A percentile compares a stretch with the other conserved stretches of the same genome.
Evolutionary conservation across 1,140 invertebrate species (phyloP).

Genomic region (Copidosoma floridanum): DNA sequence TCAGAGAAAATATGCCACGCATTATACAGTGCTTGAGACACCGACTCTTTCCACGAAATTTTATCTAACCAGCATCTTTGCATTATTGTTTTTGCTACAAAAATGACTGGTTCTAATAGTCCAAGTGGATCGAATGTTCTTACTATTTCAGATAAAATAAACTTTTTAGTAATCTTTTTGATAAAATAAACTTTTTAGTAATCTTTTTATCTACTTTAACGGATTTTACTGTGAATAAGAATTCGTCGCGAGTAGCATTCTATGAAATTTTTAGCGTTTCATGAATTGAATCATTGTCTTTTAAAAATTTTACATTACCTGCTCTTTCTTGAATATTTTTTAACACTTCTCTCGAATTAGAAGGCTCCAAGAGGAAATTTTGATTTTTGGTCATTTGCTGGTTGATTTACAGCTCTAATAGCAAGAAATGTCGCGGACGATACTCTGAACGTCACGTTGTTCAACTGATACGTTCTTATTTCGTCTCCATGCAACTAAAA

Average conservation of each 20-base stretch:
- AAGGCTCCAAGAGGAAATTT: too few relatives aligned
- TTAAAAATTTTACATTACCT: too few relatives aligned
- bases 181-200: too few relatives aligned
- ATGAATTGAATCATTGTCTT: too few relatives aligned
- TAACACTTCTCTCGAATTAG: too few relatives aligned
- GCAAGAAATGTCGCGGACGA: too few relatives aligned
- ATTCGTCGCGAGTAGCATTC: background rate
- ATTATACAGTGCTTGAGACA: constrained; percentile 49
- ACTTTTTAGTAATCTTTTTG: too few relatives aligned
- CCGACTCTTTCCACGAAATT: constrained; percentile 31
- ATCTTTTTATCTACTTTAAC: background rate
- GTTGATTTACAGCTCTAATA: too few relatives aligned
- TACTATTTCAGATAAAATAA: background rate
- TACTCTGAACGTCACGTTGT: too few relatives aligned
- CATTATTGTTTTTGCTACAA: constrained; percentile 14
- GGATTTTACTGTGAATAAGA: background rate
- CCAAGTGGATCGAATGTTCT: constrained; percentile 21
- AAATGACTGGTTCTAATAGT: constrained; percentile 2
- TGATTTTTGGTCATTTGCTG: constrained; percentile 10
- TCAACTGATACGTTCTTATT: too few relatives aligned
- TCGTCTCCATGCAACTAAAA: too few relatives aligned
- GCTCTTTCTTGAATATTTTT: too few relatives aligned
- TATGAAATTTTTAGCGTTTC: background rate
- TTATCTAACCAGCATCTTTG: constrained; percentile 17
- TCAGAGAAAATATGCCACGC: constrained; percentile 60